Percentiles rank a stretch among this genome's conserved stretches.
These are phyloP conservation scores for Melanostigma gelatinosum DNA, from an alignment of 2,113 vertebrate genomes.

Conservation along the genomic window DNA sequence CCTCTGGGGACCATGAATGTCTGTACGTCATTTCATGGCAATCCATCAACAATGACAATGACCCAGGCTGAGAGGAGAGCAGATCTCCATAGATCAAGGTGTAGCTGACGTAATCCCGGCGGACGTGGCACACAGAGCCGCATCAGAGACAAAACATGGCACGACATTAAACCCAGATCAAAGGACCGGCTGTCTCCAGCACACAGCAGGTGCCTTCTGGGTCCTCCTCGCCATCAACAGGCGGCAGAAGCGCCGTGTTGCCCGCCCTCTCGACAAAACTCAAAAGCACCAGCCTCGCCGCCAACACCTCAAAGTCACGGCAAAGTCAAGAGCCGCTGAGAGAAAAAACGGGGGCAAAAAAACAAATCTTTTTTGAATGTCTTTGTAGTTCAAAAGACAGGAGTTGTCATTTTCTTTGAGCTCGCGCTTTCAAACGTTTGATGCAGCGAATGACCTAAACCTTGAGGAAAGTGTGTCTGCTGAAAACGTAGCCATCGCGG, in stretches of 20 bases:
- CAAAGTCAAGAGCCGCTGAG: slow-evolving; percentile 70
- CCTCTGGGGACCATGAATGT: neutral
- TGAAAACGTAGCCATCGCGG: slow-evolving; percentile 60
- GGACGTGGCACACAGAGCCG: slow-evolving; percentile 60
- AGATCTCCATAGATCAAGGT: slow-evolving; percentile 69
- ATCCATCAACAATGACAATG: slow-evolving; percentile 24
- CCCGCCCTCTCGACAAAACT: slow-evolving; percentile 57
- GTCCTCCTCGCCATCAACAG: slow-evolving; percentile 62
- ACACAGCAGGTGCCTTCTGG: slow-evolving; percentile 64
- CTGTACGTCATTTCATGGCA: neutral
- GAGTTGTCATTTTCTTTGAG: slow-evolving; percentile 75
- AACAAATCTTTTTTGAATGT: slow-evolving; percentile 71
- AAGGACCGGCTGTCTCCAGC: slow-evolving; percentile 69
- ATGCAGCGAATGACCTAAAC: slow-evolving; percentile 76
- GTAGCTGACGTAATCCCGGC: slow-evolving; percentile 72
- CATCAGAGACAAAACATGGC: slow-evolving; percentile 68
- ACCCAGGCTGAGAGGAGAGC: slow-evolving; percentile 48
- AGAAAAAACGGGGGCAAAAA: slow-evolving; percentile 63
- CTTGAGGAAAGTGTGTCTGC: slow-evolving; percentile 67
- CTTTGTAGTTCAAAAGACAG: slow-evolving; percentile 80
- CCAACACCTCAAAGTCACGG: slow-evolving; percentile 73
- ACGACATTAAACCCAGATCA: slow-evolving; percentile 78
- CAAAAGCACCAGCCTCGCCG: slow-evolving; percentile 51
- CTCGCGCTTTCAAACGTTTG: slow-evolving; percentile 70
- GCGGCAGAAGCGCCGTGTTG: slow-evolving; percentile 35